A percentile compares a stretch with the other conserved stretches of the same genome.
phyloP scores from a whole-genome alignment of 2,797 vertebrate species.

The Syngnathus acus region DNA sequence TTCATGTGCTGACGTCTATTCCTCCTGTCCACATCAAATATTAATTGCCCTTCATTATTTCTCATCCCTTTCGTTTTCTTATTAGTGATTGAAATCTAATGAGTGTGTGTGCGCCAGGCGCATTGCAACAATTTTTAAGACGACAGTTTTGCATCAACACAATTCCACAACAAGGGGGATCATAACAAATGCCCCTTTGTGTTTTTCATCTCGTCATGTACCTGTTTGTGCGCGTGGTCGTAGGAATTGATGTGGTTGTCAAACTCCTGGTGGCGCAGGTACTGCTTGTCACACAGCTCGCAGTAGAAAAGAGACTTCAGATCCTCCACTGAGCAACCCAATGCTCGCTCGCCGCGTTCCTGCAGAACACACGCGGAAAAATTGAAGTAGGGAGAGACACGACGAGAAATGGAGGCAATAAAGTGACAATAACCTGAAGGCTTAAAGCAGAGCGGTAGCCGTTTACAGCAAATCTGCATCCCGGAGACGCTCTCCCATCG shows the following conservation, averaged over 20 bases:
- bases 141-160: background rate
- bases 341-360: constrained; percentile 83
- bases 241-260: constrained; percentile 99
- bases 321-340: constrained; percentile 88
- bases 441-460: constrained; percentile 50
- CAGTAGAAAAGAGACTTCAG: constrained; percentile 98
- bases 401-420: constrained; percentile 30
- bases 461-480: constrained; percentile 60
- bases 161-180: background rate
- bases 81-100: background rate
- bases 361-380: constrained; percentile 41
- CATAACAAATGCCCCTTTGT: background rate
- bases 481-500: constrained; percentile 47
- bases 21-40: constrained; percentile 8
- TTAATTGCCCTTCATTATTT: constrained; percentile 2
- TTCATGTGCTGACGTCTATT: constrained; percentile 2
- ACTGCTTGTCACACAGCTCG: constrained; percentile 98
- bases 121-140: background rate
- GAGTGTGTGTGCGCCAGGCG: background rate
- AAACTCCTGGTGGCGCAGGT: constrained; percentile 97
- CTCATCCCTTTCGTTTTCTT: constrained; percentile 3
- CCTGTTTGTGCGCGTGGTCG: constrained; percentile 98
- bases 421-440: constrained; percentile 26
- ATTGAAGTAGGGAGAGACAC: constrained; percentile 31
- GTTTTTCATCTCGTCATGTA: constrained; percentile 33